phyloP scores from a whole-genome alignment of 1,140 invertebrate genomes.

The Saccostrea glomerata region DNA sequence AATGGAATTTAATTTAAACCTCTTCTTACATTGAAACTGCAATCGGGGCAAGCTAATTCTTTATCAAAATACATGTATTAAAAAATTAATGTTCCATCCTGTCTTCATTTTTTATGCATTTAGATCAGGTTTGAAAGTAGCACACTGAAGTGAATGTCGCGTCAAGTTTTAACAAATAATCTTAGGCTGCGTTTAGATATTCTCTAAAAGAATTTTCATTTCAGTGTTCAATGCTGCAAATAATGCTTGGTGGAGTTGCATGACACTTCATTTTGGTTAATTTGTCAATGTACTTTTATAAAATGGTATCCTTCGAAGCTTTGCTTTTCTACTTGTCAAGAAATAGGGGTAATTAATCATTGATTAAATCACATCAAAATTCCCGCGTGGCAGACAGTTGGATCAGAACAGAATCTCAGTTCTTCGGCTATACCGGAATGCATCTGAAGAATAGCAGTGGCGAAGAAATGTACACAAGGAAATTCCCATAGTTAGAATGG shows the following conservation, averaged over 20 bases:
- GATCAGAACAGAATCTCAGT: background rate
- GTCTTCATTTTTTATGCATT: background rate
- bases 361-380: constrained; percentile 9
- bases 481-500: background rate
- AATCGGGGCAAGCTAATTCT: background rate
- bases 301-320: background rate
- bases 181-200: background rate
- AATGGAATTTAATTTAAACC: background rate
- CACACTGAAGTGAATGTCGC: background rate
- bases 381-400: background rate
- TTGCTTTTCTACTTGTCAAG: background rate
- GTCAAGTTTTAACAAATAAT: background rate
- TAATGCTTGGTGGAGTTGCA: background rate
- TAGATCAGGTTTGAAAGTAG: background rate
- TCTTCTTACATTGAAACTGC: background rate
- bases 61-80: background rate
- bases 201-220: background rate
- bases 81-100: background rate
- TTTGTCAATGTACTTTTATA: background rate
- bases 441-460: background rate
- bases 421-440: background rate
- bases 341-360: background rate
- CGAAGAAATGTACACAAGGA: background rate
- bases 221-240: background rate
- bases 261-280: background rate